phyloP scores from a whole-genome alignment of 35 echinoderm and acorn worm genomes.

The Chiridota heheva region DNA sequence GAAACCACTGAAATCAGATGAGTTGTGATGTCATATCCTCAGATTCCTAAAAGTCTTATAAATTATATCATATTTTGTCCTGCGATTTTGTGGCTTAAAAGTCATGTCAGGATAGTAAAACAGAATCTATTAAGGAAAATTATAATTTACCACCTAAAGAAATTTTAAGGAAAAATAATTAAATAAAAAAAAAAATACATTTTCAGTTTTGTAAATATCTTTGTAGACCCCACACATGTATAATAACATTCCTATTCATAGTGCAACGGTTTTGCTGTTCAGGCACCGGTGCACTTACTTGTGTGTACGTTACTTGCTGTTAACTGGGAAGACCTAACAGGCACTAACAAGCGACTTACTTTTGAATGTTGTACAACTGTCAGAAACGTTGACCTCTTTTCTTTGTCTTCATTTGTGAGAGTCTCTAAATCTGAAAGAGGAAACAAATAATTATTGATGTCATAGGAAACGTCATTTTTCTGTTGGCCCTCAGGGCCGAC shows the following conservation, averaged over 20 bases:
- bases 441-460: constrained; percentile 4
- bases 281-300: not conserved
- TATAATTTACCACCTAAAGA: too few relatives aligned
- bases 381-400: constrained; percentile 47
- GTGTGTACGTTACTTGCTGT: not conserved
- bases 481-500: not conserved
- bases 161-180: too few relatives aligned
- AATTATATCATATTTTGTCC: too few relatives aligned
- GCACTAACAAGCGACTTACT: constrained; percentile 40
- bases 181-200: too few relatives aligned
- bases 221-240: too few relatives aligned
- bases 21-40: too few relatives aligned
- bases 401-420: constrained; percentile 20
- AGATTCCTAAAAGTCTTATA: too few relatives aligned
- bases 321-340: not conserved
- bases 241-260: not conserved
- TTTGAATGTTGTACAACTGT: constrained; percentile 42
- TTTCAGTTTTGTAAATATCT: too few relatives aligned
- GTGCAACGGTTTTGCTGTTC: not conserved
- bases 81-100: too few relatives aligned
- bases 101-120: too few relatives aligned
- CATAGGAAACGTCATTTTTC: not conserved
- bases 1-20: too few relatives aligned
- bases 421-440: constrained; percentile 73
- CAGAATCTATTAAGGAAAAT: too few relatives aligned